Percentiles rank a stretch among this genome's conserved stretches.
These are phyloP conservation scores for Xenopus petersii DNA, from an alignment of 2,797 vertebrate species.

Conservation along the genomic window DNA sequence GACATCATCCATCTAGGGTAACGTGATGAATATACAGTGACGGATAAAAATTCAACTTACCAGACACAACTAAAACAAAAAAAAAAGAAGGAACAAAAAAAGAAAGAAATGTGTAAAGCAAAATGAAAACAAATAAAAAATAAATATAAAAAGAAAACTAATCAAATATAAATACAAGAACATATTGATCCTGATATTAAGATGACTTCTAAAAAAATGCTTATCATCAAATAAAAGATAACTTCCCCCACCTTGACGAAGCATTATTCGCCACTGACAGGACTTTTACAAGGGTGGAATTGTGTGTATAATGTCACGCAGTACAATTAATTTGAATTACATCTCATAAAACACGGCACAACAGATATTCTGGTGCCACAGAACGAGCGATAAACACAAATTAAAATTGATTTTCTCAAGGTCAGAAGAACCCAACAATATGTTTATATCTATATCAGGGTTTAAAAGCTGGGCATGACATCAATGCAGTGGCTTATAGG, in stretches of 20 bases:
- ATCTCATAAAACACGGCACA: slow-evolving; percentile 23
- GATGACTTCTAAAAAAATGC: slow-evolving; percentile 1
- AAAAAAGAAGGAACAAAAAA: slow-evolving; percentile 76
- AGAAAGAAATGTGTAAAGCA: slow-evolving; percentile 75
- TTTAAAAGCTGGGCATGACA: slow-evolving; percentile 26
- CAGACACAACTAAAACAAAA: slow-evolving; percentile 88
- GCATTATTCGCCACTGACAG: not conserved
- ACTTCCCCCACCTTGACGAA: not conserved
- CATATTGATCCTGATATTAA: not conserved
- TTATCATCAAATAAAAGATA: slow-evolving; percentile 34
- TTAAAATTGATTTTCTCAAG: slow-evolving; percentile 43
- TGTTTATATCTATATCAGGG: slow-evolving; percentile 32
- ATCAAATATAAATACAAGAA: slow-evolving; percentile 44
- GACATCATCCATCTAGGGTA: slow-evolving; percentile 89
- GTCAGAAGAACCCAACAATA: slow-evolving; percentile 40
- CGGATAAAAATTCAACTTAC: slow-evolving; percentile 99
- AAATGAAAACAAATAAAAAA: slow-evolving; percentile 66
- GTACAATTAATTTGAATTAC: slow-evolving; percentile 36
- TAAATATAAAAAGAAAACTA: slow-evolving; percentile 37
- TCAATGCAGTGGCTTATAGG: not conserved
- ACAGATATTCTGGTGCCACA: slow-evolving; percentile 15
- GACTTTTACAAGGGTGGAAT: not conserved
- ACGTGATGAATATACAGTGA: slow-evolving; percentile 89
- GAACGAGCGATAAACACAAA: slow-evolving; percentile 47
- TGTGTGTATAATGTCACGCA: not conserved